Percentiles rank a stretch among this genome's conserved stretches.
Conservation (phyloP, 2,113 vertebrate genomes). For the Turnix velox region DNA sequence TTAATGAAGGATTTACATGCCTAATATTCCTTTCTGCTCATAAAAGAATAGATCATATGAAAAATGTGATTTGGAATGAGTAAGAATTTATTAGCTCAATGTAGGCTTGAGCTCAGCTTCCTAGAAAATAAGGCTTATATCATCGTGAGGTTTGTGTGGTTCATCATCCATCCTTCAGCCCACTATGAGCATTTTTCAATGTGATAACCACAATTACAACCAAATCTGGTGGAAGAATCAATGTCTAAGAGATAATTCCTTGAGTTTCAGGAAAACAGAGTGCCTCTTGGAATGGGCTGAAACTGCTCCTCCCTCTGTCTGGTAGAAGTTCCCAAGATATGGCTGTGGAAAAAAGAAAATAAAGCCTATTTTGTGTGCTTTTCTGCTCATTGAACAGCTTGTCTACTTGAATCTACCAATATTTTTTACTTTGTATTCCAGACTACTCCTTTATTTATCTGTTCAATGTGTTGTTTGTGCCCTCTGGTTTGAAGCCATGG, state of each 20-base stretch:
- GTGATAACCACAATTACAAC: neutral
- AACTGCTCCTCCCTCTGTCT: neutral
- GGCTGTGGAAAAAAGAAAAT: neutral
- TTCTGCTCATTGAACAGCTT: neutral
- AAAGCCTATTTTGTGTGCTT: neutral
- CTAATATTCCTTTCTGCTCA: slow-evolving; percentile 13
- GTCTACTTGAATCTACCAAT: neutral
- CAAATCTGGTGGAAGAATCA: neutral
- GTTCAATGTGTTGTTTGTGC: neutral
- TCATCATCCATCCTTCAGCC: neutral
- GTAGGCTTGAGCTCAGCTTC: neutral
- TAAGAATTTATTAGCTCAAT: neutral
- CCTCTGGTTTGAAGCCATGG: neutral
- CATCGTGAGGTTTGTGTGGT: neutral
- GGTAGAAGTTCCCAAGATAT: neutral
- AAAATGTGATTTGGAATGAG: slow-evolving; percentile 11
- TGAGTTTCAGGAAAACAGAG: neutral
- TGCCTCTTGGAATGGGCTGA: neutral
- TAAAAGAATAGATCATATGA: slow-evolving; percentile 16
- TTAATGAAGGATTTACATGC: slow-evolving; percentile 18
- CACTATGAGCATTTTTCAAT: neutral
- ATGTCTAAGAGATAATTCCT: neutral
- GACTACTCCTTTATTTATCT: neutral
- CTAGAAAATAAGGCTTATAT: neutral
- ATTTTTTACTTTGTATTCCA: neutral